These are phyloP conservation scores for Cetoscarus ocellatus DNA, from an alignment of 2,797 vertebrate species.

Conservation along the genomic window DNA sequence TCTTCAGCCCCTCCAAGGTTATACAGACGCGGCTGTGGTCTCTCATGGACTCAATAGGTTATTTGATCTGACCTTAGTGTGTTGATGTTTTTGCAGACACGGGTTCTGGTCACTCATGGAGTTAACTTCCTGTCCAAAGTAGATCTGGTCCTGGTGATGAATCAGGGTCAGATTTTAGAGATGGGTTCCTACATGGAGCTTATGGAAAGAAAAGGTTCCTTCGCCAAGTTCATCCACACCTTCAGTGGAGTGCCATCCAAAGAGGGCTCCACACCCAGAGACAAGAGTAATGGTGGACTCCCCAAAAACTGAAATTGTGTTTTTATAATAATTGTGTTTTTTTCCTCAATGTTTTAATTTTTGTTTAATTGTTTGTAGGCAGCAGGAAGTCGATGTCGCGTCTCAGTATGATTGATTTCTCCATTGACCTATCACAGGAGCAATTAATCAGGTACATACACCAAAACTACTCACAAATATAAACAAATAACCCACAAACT, in stretches of 20 bases:
- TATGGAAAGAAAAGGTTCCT: conserved; percentile 86
- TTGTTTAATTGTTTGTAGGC: conserved; percentile 49
- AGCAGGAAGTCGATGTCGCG: conserved; percentile 70
- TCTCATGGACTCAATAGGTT: no score
- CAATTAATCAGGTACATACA: conserved; percentile 75
- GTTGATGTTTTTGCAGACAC: conserved; percentile 75
- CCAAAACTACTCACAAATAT: conserved; percentile 1
- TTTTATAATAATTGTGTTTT: no score
- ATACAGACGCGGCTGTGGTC: no score
- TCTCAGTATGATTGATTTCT: conserved; percentile 74
- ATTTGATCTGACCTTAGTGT: no score
- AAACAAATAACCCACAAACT: not conserved
- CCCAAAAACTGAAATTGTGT: not conserved
- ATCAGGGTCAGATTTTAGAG: conserved; percentile 91
- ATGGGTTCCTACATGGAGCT: conserved; percentile 91
- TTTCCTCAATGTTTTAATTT: no score
- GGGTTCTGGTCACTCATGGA: conserved; percentile 90
- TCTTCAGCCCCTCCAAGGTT: no score
- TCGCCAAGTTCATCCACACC: conserved; percentile 89
- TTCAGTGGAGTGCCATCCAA: conserved; percentile 63
- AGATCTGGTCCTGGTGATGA: conserved; percentile 92
- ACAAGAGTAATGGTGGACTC: conserved; percentile 56
- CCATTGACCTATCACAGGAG: conserved; percentile 77
- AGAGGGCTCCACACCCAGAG: conserved; percentile 51
- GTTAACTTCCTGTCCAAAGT: conserved; percentile 88